Base-by-base conservation (phyloP, 2,888 invertebrate species). In the Eretmocerus hayati region DNA sequence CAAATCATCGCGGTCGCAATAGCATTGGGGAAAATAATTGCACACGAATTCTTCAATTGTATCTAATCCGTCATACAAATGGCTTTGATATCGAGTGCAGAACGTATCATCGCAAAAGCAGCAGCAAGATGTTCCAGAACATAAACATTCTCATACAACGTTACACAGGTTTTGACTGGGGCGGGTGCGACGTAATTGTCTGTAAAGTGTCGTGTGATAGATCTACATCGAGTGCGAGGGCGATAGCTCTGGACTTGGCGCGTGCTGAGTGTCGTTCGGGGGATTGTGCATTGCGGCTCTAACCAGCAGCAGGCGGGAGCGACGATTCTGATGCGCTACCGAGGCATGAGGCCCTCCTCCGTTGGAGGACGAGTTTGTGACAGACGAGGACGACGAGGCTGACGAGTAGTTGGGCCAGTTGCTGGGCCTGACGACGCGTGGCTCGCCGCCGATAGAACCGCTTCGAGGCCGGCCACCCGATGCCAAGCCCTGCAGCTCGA, bases 331-430 rank as follows among this genome's bases (percentile, higher is more conserved):
- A 59, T 64, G 60, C 53, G 63, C 62, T 64, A 65, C 61, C 59
- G 63, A 63, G 63, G 62, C 63, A 63, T 67, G 67, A 65, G 46
- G 38, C 46, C 38, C 37, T 21, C 67, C 68, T 66, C 69, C 67
- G 60, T 66, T 68, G 59, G 65, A 62, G 61, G 66, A 66, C 40
- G 53, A 54, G 26, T 52, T 54, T 19, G 54, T 54, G 49, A 52
- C 54, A 38, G 54, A 54, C 62, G 69, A 66, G 59, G 67, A 65
- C 59, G 67, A 66, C 57, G 65, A 64, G 55, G 62, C 62, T 56
- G 69, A 66, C 61, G 66, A 65, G 58, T 51, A 51, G 19, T 2
- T 21, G 37, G 5, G 4, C 20, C 11, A 19, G 20, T 16, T 20
- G 4, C 11, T 5, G 16, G 39, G 23, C n/a, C 22, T n/a, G 15